Evolutionary conservation across 1,140 invertebrate genomes (phyloP).

Genomic region (Drosophila sp.): DNA sequence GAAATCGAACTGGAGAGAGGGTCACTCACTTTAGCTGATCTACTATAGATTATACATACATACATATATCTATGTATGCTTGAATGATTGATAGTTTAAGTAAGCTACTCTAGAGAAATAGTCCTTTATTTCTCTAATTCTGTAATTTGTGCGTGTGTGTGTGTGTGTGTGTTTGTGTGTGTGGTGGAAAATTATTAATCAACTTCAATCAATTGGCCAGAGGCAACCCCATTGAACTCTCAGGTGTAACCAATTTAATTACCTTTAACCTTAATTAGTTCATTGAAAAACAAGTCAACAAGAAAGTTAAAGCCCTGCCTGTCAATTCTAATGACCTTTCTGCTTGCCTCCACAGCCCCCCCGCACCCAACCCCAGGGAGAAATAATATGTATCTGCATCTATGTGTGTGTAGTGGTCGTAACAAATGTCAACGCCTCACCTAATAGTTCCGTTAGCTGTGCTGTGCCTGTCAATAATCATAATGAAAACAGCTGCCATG

Average conservation of each 20-base stretch:
- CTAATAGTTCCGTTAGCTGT: constrained; percentile 70
- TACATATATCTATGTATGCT: no score
- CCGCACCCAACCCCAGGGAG: constrained; percentile 37
- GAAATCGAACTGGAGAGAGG: no score
- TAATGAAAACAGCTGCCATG: constrained; percentile 74
- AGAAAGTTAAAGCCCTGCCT: constrained; percentile 31
- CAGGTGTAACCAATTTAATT: constrained; percentile 45
- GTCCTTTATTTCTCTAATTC: no score
- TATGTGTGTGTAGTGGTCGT: constrained; percentile 14
- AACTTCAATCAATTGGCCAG: neutral
- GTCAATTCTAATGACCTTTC: constrained; percentile 73
- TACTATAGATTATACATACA: no score
- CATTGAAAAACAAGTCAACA: constrained; percentile 62
- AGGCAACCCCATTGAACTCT: neutral
- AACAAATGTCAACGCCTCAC: constrained; percentile 71
- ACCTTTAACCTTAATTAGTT: constrained; percentile 46
- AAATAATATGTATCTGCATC: constrained; percentile 2
- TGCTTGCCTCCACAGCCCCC: constrained; percentile 46
- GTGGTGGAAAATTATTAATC: constrained; percentile 2
- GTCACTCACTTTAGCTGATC: no score
- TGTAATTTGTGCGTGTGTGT: no score
- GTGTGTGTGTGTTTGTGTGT: no score
- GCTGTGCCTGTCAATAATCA: constrained; percentile 68
- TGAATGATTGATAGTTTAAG: no score
- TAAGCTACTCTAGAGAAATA: no score